Evolutionary conservation across 2,797 vertebrate species (phyloP), one percentile per base, ranked within the genome.

Genomic region (Orestias chungarensis): DNA sequence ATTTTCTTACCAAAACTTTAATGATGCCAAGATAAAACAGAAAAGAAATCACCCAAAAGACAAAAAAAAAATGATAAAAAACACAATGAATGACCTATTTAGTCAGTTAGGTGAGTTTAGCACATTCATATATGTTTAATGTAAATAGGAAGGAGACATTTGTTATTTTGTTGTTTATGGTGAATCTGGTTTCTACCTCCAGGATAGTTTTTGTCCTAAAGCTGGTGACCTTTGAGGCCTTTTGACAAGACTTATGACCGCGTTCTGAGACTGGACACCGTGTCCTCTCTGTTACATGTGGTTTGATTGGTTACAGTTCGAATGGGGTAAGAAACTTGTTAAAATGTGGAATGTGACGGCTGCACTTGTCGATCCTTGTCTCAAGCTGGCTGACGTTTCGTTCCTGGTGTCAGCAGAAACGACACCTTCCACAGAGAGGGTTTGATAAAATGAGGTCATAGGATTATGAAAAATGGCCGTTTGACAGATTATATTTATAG

Each of bases 221-320:
- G 93, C 94, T 93, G 93, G 94, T 94, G 84, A 92, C 89, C 73
- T 83, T 79, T 12, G 74, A 88, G 83, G 82, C 90, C 85, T 91
- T 93, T 87, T 87, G 92, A 87, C 89, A 93, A 94, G 94, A 95
- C 93, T 95, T 94, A 94, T 91, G 95, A 84, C 83, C 82, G 57
- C 82, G 91, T 89, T 91, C 89, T 92, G 84, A 87, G 90, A 94
- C 73, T 69, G 79, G 81, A 87, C 66, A 64, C 82, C 78, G 84
- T 74, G 43, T 38, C 88, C 67, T 42, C 81, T 90, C 23, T 23
- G 61, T 87, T 86, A 93, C 96, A 96, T 96, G 92, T 97, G 96
- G 93, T 96, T 96, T 77, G 89, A 92, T 97, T 94, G 95, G 95
- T 95, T 96, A 95, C 95, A 96, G 94, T 82, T 89, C 85, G 91